A percentile compares a stretch with the other conserved stretches of the same genome.
Conservation (phyloP, 2,888 invertebrate species). For the Dasypogon diadema region DNA sequence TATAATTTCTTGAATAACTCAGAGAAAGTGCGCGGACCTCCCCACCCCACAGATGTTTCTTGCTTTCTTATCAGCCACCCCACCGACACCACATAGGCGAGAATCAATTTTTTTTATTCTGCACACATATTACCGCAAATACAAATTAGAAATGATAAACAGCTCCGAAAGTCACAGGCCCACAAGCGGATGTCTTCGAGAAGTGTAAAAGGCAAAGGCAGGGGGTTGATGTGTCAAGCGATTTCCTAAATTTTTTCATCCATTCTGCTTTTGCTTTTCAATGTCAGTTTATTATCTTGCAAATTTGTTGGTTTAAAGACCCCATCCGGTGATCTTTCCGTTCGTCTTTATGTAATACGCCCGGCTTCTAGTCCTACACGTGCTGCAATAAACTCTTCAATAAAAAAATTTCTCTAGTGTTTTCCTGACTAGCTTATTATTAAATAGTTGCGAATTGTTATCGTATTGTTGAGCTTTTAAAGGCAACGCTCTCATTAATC, state of each 20-base stretch:
- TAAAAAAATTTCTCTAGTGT: background rate
- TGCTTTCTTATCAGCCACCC: no score
- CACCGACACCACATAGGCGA: background rate
- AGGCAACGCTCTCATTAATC: background rate
- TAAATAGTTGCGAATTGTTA: constrained; percentile 3
- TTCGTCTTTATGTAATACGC: background rate
- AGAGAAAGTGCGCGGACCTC: no score
- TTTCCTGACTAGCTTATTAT: background rate
- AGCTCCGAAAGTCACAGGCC: background rate
- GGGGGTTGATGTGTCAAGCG: background rate
- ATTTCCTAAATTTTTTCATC: background rate
- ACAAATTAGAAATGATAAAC: background rate
- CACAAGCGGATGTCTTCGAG: background rate
- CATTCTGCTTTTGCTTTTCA: no score
- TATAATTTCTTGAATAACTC: no score
- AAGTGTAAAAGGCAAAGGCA: background rate
- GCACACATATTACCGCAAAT: background rate
- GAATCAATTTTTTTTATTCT: background rate
- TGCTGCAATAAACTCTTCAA: background rate
- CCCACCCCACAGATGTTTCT: no score
- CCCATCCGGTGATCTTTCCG: background rate
- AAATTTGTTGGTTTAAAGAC: constrained; percentile 1
- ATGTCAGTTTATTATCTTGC: background rate
- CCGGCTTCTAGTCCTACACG: background rate
- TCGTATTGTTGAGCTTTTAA: background rate